Conservation (phyloP, 2,797 vertebrate genomes). For the Hafferia zeledoni region DNA sequence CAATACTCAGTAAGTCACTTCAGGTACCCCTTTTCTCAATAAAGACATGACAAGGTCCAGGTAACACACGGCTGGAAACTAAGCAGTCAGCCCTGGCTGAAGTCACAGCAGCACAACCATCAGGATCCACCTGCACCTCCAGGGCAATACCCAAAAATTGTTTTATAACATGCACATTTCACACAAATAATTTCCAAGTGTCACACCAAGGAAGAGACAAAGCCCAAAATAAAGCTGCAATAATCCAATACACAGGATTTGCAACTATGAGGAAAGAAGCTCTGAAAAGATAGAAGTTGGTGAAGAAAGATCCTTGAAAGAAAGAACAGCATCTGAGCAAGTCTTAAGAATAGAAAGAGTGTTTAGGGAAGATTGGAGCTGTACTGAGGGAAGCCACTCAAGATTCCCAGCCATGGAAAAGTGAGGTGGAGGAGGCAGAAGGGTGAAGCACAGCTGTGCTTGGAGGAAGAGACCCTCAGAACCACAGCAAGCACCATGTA, state of each 20-base stretch:
- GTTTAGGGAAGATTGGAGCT: not conserved
- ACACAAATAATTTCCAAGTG: not conserved
- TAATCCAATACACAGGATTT: not conserved
- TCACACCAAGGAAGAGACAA: not conserved
- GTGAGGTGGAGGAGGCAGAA: accelerated
- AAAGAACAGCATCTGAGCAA: not conserved
- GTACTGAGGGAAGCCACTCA: not conserved
- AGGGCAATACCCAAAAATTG: not conserved
- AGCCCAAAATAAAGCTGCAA: not conserved
- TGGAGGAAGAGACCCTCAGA: not conserved
- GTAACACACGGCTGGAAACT: accelerated
- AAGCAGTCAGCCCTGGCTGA: not conserved
- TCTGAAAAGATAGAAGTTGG: not conserved
- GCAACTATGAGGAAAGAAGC: not conserved
- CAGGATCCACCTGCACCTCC: accelerated
- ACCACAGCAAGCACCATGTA: accelerated
- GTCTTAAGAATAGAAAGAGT: not conserved
- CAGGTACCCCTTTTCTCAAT: not conserved
- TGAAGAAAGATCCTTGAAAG: not conserved
- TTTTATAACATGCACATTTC: not conserved
- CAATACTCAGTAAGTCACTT: not conserved
- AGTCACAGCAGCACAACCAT: not conserved
- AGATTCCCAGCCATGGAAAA: not conserved
- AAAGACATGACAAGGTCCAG: not conserved
- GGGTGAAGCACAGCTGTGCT: not conserved